These are phyloP conservation scores for Galeruca laticollis DNA, from an alignment of 2,888 invertebrate species.

Conservation along the genomic window DNA sequence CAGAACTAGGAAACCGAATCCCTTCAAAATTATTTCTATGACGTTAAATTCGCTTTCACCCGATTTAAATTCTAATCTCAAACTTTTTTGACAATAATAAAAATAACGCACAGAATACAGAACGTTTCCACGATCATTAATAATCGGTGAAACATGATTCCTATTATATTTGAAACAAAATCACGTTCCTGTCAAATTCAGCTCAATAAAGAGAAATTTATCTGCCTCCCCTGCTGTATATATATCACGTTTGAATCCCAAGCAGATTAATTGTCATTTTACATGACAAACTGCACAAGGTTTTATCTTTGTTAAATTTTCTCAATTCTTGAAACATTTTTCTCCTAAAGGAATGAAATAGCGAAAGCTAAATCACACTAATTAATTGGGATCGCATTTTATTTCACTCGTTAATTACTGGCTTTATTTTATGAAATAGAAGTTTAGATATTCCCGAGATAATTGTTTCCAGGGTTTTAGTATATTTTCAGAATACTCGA, in stretches of 20 bases:
- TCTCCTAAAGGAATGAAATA: background rate
- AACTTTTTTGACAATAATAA: no score
- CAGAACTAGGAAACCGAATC: no score
- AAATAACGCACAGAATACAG: no score
- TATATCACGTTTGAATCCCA: conserved; percentile 11
- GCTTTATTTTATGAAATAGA: conserved; percentile 13
- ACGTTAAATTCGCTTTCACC: no score
- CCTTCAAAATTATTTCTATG: no score
- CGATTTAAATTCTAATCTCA: no score
- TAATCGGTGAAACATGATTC: no score
- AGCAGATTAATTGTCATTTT: conserved; percentile 21
- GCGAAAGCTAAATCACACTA: conserved; percentile 24
- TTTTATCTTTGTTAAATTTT: conserved; percentile 18
- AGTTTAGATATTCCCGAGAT: conserved; percentile 12
- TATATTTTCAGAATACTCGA: background rate
- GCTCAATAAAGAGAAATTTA: conserved; percentile 11
- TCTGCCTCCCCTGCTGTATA: background rate
- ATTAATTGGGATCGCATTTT: conserved; percentile 25
- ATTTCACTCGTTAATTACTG: conserved; percentile 17
- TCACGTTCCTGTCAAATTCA: background rate
- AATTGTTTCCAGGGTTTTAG: conserved; percentile 10
- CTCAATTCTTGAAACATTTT: background rate
- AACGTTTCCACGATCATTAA: no score
- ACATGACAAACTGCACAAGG: conserved; percentile 23
- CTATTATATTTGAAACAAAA: background rate